A percentile compares a stretch with the other conserved stretches of the same genome.
phyloP scores from a whole-genome alignment of 2,113 vertebrate genomes.

The Ammodytes marinus region DNA sequence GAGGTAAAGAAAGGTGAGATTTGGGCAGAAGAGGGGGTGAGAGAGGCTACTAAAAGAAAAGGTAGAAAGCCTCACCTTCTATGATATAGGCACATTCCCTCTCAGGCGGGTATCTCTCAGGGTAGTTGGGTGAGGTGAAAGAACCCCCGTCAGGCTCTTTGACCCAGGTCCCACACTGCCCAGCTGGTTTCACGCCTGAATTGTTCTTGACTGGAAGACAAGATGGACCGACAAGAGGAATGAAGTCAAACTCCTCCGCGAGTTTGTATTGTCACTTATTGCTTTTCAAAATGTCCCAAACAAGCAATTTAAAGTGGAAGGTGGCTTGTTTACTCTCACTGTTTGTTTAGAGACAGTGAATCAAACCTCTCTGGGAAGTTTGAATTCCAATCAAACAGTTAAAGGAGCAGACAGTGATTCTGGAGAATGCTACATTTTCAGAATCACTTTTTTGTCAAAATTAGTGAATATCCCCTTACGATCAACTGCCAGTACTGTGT shows the following conservation, averaged over 20 bases:
- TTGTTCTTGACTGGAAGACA: constrained; percentile 88
- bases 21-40: not conserved
- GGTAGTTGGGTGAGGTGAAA: constrained; percentile 98
- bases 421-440: too few species aligned
- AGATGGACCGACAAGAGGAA: not conserved
- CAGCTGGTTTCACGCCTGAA: constrained; percentile 92
- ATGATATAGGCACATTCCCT: constrained; percentile 97
- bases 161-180: constrained; percentile 94
- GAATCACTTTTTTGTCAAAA: too few species aligned
- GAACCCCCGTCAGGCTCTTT: constrained; percentile 93
- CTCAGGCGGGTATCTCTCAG: constrained; percentile 97
- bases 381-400: not conserved
- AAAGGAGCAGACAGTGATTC: too few species aligned
- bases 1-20: not conserved
- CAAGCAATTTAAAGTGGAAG: too few species aligned
- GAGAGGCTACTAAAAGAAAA: not conserved
- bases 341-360: too few species aligned
- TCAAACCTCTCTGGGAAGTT: not conserved
- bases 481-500: too few species aligned
- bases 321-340: too few species aligned
- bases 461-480: too few species aligned
- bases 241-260: not conserved
- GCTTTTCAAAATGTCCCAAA: not conserved
- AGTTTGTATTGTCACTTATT: not conserved
- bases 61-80: constrained; percentile 88